These are phyloP conservation scores for Takifugu bimaculatus DNA, from an alignment of 2,113 vertebrate species.

Conservation along the genomic window DNA sequence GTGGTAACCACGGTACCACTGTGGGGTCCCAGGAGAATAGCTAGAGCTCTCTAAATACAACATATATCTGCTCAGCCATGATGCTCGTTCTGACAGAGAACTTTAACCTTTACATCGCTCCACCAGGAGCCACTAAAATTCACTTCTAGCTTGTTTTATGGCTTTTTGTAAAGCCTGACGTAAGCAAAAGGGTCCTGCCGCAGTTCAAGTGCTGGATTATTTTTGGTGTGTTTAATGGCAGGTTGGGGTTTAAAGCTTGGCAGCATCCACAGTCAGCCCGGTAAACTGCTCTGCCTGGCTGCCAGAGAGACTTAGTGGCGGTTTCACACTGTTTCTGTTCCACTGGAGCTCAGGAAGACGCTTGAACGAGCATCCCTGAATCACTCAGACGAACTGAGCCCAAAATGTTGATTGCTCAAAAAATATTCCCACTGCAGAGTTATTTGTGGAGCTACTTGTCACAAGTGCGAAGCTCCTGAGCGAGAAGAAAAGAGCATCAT, in stretches of 20 bases:
- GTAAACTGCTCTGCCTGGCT: neutral
- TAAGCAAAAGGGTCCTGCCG: neutral
- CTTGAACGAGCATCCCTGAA: slow-evolving; percentile 34
- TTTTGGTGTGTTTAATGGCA: neutral
- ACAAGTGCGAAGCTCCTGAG: neutral
- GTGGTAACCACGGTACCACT: no score
- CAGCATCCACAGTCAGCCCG: slow-evolving; percentile 1
- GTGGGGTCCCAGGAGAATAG: no score
- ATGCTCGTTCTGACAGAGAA: slow-evolving; percentile 9
- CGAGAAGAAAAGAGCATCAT: slow-evolving; percentile 10
- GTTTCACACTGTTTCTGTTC: slow-evolving; percentile 6
- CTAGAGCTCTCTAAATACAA: no score
- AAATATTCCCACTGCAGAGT: slow-evolving; percentile 33
- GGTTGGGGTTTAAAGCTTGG: neutral
- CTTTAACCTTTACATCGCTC: slow-evolving; percentile 4
- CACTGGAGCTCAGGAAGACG: slow-evolving; percentile 10
- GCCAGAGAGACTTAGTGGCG: slow-evolving; percentile 4
- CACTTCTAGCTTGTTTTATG: slow-evolving; percentile 13
- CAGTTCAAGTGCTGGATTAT: neutral
- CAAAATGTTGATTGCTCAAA: slow-evolving; percentile 37
- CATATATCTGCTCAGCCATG: no score
- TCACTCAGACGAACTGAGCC: slow-evolving; percentile 11
- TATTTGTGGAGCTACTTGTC: slow-evolving; percentile 28
- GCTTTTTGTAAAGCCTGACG: slow-evolving; percentile 2
- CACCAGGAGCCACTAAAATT: neutral